A percentile compares a stretch with the other conserved stretches of the same genome.
Conservation (phyloP, 2,113 vertebrate genomes). For the Eurystomus gularis region DNA sequence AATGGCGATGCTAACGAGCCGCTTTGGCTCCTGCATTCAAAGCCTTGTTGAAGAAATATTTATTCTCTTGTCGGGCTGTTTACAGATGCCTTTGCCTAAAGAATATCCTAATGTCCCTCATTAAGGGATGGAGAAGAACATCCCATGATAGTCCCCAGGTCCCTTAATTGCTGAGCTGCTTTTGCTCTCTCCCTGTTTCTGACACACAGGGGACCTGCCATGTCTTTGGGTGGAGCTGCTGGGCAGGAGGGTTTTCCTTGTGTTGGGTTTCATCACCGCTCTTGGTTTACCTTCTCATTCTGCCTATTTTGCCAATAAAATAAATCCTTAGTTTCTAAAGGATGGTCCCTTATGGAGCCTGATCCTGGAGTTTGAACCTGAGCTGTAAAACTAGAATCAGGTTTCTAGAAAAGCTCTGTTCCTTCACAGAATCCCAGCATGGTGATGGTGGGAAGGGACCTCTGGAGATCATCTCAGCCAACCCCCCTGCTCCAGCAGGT, state of each 20-base stretch:
- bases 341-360: neutral
- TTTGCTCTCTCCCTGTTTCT: neutral
- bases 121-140: neutral
- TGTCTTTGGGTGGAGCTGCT: neutral
- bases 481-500: neutral
- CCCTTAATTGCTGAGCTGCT: neutral
- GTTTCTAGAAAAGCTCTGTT: neutral
- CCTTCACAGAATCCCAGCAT: neutral
- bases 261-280: accelerated
- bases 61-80: neutral
- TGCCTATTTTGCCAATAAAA: neutral
- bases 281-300: neutral
- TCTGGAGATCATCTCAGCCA: neutral
- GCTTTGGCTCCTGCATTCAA: neutral
- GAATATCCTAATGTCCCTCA: neutral
- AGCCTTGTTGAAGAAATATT: neutral
- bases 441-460: neutral
- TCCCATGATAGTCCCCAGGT: neutral
- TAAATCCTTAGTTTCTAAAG: accelerated
- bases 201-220: accelerated
- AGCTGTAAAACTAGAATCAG: neutral
- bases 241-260: accelerated
- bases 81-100: neutral
- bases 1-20: neutral
- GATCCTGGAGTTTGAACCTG: accelerated